These are phyloP conservation scores for Hippocampus comes DNA, from an alignment of 2,113 vertebrate genomes.

Conservation along the genomic window DNA sequence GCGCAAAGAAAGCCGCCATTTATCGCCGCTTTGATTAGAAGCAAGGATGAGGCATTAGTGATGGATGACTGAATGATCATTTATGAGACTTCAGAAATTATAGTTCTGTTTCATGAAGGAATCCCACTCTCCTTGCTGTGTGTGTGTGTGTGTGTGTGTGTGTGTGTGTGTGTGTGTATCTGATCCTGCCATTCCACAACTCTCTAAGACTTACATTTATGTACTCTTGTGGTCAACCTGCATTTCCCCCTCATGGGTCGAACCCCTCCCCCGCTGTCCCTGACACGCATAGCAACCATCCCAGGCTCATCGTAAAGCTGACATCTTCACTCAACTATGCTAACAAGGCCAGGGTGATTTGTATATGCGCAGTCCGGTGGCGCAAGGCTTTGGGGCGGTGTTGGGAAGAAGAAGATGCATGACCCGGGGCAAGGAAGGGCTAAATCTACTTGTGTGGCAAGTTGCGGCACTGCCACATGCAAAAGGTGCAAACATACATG, in stretches of 20 bases:
- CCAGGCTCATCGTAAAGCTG: constrained; percentile 70
- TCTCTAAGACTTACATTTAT: constrained; percentile 63
- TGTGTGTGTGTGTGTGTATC: too few relatives aligned
- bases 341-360: constrained; percentile 75
- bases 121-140: constrained; percentile 30
- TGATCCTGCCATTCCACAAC: constrained; percentile 51
- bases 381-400: constrained; percentile 29
- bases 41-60: constrained; percentile 27
- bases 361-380: constrained; percentile 67
- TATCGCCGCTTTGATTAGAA: constrained; percentile 42
- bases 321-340: constrained; percentile 79
- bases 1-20: constrained; percentile 31
- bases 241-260: constrained; percentile 39
- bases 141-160: not conserved
- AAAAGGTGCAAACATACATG: constrained; percentile 28
- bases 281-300: constrained; percentile 68
- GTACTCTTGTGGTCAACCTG: constrained; percentile 23
- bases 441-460: constrained; percentile 37
- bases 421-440: constrained; percentile 6
- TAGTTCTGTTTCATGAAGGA: constrained; percentile 31
- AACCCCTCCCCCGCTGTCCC: constrained; percentile 56
- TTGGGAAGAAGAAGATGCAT: not conserved
- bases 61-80: constrained; percentile 46
- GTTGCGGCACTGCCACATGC: constrained; percentile 18
- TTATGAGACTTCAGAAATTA: constrained; percentile 48